Percentiles rank a stretch among this genome's conserved stretches.
These are phyloP conservation scores for Mesocricetus auratus DNA, from an alignment of 2,113 vertebrate genomes.

Conservation along the genomic window DNA sequence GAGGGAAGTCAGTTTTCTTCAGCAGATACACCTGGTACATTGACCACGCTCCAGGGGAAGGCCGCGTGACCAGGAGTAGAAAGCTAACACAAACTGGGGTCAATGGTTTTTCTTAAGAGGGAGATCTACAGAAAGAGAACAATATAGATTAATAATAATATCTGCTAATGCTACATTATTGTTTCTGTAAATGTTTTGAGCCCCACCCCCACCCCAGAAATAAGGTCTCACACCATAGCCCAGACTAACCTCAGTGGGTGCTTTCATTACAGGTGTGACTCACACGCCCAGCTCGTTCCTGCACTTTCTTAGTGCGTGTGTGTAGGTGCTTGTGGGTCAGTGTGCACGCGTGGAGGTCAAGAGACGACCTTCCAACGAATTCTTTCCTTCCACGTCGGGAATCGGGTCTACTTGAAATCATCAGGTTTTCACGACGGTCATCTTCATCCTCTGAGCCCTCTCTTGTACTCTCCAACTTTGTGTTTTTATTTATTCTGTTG, in stretches of 20 bases:
- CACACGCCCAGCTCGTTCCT: background rate
- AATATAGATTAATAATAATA: background rate
- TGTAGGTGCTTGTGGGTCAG: background rate
- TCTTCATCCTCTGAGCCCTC: background rate
- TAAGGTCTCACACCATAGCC: background rate
- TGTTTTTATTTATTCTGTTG: background rate
- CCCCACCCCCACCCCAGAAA: background rate
- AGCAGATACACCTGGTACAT: background rate
- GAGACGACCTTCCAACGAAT: background rate
- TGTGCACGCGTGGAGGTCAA: background rate
- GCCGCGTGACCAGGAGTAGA: background rate
- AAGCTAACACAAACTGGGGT: background rate
- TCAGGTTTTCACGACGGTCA: background rate
- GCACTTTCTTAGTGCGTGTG: background rate
- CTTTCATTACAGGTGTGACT: background rate
- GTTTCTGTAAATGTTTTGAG: background rate
- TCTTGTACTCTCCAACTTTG: background rate
- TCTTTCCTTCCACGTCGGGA: background rate
- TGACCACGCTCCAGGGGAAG: background rate
- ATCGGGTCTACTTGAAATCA: background rate
- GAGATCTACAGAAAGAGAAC: background rate
- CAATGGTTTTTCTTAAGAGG: background rate
- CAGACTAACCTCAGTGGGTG: background rate
- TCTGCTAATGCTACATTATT: background rate
- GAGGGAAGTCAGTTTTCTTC: background rate